Evolutionary conservation across 1,140 invertebrate species (phyloP), one percentile per base, ranked within the genome.

Genomic region (Littorina saxatilis): DNA sequence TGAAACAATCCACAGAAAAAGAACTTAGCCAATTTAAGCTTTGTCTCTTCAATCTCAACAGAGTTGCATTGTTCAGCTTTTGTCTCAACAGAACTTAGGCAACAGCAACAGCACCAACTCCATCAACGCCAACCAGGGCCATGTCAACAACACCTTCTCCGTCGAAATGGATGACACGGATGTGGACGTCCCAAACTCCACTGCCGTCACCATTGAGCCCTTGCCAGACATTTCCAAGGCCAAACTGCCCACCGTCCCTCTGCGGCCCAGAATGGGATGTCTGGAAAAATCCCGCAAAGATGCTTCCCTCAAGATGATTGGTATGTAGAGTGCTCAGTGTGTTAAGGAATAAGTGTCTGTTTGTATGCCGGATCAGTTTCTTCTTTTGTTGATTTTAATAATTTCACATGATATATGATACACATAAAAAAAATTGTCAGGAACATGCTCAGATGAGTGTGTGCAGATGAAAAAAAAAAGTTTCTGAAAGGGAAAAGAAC

Each of bases 151-250:
- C 20, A 61, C 77, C 20, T 80, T 81, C 50, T 32, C 83, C 29
- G 29, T 84, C 32, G 75, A 81, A 20, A 74, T 82, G 7, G 40
- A 55, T 27, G 74, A 63, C 35, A 70, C 39, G 20, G 32, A 70
- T 20, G 66, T 37, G 3, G 66, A 78, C 39, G 20, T 23, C n/a
- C n/a, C 29, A 9, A 70, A 55, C 23, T 83, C 79, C 5, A 70
- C 80, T 4, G 27, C 50, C 5, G 86, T 91, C 2, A 87, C 84
- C 17, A 89, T 91, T 74, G 90, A 91, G 81, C 89, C 90, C 15
- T 76, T 91, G 27, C 90, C 90, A 68, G 89, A 91, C 73, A 88
- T 91, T 50, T 83, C 87, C 13, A 88, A 89, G 72, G 81, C 84
- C 40, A 83, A 88, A 20, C 50, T 83, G 35, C 82, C 83, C 9